These are phyloP conservation scores for Dipodomys merriami DNA, from an alignment of 2,113 vertebrate species.

Conservation along the genomic window DNA sequence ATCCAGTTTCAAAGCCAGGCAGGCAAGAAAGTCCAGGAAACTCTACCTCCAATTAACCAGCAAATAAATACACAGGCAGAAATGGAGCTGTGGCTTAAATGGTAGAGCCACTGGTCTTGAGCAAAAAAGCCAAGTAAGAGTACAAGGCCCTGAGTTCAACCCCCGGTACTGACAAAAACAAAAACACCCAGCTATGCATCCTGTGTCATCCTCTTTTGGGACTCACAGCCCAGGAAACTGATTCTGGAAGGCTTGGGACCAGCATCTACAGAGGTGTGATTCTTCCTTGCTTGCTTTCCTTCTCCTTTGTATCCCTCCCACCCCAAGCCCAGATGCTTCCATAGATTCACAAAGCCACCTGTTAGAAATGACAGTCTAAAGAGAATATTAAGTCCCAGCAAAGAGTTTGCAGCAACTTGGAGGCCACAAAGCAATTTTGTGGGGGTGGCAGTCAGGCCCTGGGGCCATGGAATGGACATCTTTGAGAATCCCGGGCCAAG, in stretches of 20 bases:
- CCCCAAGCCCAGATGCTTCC: neutral
- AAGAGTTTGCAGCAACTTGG: neutral
- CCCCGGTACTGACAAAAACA: no score
- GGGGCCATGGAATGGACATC: neutral
- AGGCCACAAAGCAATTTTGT: constrained; percentile 46
- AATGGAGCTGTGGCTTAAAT: no score
- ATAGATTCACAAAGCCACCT: neutral
- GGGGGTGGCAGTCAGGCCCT: constrained; percentile 42
- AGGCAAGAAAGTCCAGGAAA: no score
- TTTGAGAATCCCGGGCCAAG: constrained; percentile 56
- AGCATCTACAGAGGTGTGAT: neutral
- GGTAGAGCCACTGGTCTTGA: no score
- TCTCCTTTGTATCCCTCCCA: neutral
- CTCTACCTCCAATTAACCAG: no score
- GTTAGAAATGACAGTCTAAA: neutral
- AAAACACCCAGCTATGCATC: neutral
- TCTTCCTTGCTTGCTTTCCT: neutral
- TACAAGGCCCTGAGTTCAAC: no score
- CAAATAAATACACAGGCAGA: no score
- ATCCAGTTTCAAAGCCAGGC: no score
- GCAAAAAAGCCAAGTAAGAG: no score
- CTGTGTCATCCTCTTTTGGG: neutral
- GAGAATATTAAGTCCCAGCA: constrained; percentile 13
- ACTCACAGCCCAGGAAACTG: neutral
- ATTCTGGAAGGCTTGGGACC: neutral